Base-by-base conservation (phyloP, 2,797 vertebrate genomes). In the Dermochelys coriacea region DNA sequence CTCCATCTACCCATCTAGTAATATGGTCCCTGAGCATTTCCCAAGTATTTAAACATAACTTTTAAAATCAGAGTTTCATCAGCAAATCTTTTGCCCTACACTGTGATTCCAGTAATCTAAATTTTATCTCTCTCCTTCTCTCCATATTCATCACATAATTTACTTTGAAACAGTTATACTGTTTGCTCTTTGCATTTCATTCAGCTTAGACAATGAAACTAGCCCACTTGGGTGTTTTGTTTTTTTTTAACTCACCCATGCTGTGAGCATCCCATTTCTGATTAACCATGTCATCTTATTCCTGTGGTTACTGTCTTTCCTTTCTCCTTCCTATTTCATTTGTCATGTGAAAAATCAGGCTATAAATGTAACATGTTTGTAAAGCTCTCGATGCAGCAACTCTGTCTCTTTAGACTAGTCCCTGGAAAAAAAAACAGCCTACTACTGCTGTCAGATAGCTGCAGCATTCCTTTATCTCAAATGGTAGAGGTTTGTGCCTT, bases 181-280 rank as follows among this genome's bases (percentile, higher is more conserved):
- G 71, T 25, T 75, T 75, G 25, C 41, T 27, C 21, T 45, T 75
- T 68, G 61, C 25, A 57, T 57, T 57, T 25, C 10, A 57, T 25
- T 68, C 61, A 34, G 31, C 61, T n/a, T 34, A 68, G 34, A n/a
- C 34, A 68, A n/a, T 18, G 6, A 68, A 75, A 47, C 41, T 74
- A 41, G 23, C 10, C 68, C 74, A 61, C 29, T 61, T 34, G 2
- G 57, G 29, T 59, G 57, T 18, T 64, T 34, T 11, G 92, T 37
- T 87, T 91, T 89, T 89, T 94, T 91, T 93, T 91, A 96, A 96
- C 41, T 84, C 87, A 78, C 8, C 54, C 8, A 2, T 88, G 74
- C 88, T 91, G 71, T 45, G 84, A 95, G 93, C 93, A 95, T 97
- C 90, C 89, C 90, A 96, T 97, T 96, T 96, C 96, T 97, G 95